Evolutionary conservation across 2,797 vertebrate species (phyloP).

Genomic region (Myiotriccus ornatus): DNA sequence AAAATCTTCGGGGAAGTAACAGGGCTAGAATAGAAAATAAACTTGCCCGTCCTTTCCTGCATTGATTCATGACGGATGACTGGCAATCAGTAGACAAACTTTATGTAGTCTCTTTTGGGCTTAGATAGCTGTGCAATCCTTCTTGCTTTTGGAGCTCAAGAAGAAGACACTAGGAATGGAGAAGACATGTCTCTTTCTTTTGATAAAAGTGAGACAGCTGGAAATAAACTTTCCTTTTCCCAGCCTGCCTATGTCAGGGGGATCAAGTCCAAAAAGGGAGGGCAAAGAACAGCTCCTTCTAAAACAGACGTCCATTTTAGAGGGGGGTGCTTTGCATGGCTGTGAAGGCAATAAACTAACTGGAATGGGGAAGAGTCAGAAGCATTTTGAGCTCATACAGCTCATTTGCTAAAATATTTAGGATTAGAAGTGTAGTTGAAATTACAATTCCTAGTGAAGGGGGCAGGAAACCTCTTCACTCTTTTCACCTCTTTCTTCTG

Average conservation of each 20-base stretch:
- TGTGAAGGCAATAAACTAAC: slow-evolving; percentile 36
- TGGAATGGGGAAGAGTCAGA: slow-evolving; percentile 25
- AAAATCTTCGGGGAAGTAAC: not conserved
- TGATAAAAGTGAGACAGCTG: not conserved
- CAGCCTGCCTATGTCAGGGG: not conserved
- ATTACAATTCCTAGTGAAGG: slow-evolving; percentile 32
- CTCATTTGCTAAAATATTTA: slow-evolving; percentile 62
- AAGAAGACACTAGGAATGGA: not conserved
- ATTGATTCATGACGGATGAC: not conserved
- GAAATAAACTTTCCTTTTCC: not conserved
- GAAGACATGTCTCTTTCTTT: not conserved
- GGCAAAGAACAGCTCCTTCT: slow-evolving; percentile 43
- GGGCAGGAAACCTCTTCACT: not conserved
- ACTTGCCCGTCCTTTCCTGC: not conserved
- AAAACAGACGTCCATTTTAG: slow-evolving; percentile 26
- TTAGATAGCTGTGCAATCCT: not conserved
- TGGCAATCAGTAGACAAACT: not conserved
- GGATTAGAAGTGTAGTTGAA: slow-evolving; percentile 55
- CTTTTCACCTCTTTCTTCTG: not conserved
- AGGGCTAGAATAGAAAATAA: not conserved
- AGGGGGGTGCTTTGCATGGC: slow-evolving; percentile 8
- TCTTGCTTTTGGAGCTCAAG: not conserved
- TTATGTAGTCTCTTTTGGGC: not conserved
- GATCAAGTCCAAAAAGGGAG: not conserved
- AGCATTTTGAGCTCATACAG: slow-evolving; percentile 25